Base-by-base conservation (phyloP, 2,797 vertebrate genomes). In the Gobio occitaniae region DNA sequence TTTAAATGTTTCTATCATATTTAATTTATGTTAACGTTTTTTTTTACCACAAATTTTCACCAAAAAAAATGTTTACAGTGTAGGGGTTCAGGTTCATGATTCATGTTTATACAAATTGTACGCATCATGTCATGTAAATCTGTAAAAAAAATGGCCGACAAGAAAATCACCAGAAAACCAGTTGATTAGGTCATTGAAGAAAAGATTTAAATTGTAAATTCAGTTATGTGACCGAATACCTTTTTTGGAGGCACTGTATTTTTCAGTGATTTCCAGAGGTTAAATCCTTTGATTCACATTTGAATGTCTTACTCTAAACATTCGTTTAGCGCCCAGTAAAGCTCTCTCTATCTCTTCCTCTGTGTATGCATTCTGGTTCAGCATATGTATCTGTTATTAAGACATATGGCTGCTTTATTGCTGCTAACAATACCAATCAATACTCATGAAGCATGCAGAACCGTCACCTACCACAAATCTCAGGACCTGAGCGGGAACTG, bases 341-440 rank as follows among this genome's bases (percentile, higher is more conserved):
- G 10, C 82, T 65, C 44, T 82, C 56, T 59, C 25, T 68, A 75
- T 83, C 87, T 86, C 69, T 48, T 12, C 87, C 91, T 93, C 74
- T 88, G 75, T 90, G 91, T 92, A 92, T 92, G 93, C 93, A 92
- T 95, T 94, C 94, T 94, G 93, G 92, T 94, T 95, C 93, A 94
- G 93, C 89, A 88, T 89, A 84, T 94, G 95, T 94, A 94, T 94
- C 88, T 89, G 91, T 90, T 92, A 95, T 96, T 94, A 95, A 95
- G 95, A 96, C 93, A 90, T 94, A 95, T 94, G 90, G 93, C 92
- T 94, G 92, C 94, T 95, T 95, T 95, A 96, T 95, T 92, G 93
- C 94, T 88, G 92, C 95, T 96, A 96, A 96, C 95, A 95, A 95
- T 95, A 94, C 93, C 95, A 94, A 96, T 96, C 95, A 96, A 96